Evolutionary conservation across 2,113 vertebrate species (phyloP).

Genomic region (Chauna torquata): DNA sequence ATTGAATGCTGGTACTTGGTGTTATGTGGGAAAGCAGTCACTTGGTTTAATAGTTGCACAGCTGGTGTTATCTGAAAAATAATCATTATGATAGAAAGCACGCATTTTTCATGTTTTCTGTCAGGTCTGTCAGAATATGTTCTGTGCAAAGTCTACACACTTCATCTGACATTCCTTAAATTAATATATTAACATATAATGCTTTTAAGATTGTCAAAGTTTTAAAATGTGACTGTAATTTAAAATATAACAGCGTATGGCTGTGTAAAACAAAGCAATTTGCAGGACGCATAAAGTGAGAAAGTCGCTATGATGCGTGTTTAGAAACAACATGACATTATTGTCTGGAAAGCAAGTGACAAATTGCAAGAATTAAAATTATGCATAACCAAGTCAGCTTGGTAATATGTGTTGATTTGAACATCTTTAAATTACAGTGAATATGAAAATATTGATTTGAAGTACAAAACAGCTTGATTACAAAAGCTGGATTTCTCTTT

Average conservation of each 20-base stretch:
- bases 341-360: constrained; percentile 35
- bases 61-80: constrained; percentile 80
- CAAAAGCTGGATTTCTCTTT: constrained; percentile 7
- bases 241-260: constrained; percentile 3
- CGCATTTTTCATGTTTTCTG: constrained; percentile 73
- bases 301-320: neutral
- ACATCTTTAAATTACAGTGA: constrained; percentile 20
- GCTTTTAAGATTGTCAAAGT: constrained; percentile 50
- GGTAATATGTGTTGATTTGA: constrained; percentile 32
- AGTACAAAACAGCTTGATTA: neutral
- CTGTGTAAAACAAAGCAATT: constrained; percentile 57
- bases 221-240: constrained; percentile 53
- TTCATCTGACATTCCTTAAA: constrained; percentile 62
- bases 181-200: constrained; percentile 61
- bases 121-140: constrained; percentile 73
- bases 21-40: constrained; percentile 66
- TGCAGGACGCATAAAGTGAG: constrained; percentile 36
- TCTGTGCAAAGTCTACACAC: constrained; percentile 64
- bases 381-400: neutral
- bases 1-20: constrained; percentile 76
- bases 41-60: constrained; percentile 75
- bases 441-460: constrained; percentile 24
- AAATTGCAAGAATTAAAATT: constrained; percentile 47
- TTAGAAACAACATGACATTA: constrained; percentile 47
- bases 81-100: constrained; percentile 76